Percentiles rank a stretch among this genome's conserved stretches.
Conservation (phyloP, 1,140 invertebrate species). For the Gyrodactylus bullatarudis region DNA sequence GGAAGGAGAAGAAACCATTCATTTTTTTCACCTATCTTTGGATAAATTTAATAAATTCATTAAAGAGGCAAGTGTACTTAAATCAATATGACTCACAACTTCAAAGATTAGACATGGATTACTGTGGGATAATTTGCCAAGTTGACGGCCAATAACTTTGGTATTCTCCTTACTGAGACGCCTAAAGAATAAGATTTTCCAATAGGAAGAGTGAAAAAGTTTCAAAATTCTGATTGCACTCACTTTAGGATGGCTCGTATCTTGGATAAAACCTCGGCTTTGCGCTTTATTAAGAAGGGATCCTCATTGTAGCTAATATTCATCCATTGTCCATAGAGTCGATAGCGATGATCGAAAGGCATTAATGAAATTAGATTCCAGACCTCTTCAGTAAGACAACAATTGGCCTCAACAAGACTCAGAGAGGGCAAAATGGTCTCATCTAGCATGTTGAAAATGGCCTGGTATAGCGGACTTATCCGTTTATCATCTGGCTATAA, state of each 20-base stretch:
- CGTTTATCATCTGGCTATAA: neutral
- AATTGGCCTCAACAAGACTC: constrained; percentile 54
- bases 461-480: constrained; percentile 13
- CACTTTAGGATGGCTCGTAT: neutral
- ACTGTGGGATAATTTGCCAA: constrained; percentile 80
- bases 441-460: constrained; percentile 46
- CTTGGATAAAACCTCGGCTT: neutral
- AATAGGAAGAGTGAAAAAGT: neutral
- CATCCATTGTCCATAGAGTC: neutral
- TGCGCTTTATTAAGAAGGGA: neutral
- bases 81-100: constrained; percentile 31
- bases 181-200: constrained; percentile 13
- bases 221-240: neutral
- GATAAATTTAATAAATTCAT: too few species aligned
- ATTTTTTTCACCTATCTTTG: too few species aligned
- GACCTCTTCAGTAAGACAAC: constrained; percentile 57
- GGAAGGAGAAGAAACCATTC: too few species aligned
- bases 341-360: constrained; percentile 41
- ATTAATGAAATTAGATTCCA: constrained; percentile 52
- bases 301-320: neutral
- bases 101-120: constrained; percentile 75
- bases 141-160: constrained; percentile 61
- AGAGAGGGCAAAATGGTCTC: constrained; percentile 44
- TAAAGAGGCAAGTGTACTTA: too few species aligned
- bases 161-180: constrained; percentile 89